Evolutionary conservation across 2,797 vertebrate genomes (phyloP).

Genomic region (Gallirallus australis): DNA sequence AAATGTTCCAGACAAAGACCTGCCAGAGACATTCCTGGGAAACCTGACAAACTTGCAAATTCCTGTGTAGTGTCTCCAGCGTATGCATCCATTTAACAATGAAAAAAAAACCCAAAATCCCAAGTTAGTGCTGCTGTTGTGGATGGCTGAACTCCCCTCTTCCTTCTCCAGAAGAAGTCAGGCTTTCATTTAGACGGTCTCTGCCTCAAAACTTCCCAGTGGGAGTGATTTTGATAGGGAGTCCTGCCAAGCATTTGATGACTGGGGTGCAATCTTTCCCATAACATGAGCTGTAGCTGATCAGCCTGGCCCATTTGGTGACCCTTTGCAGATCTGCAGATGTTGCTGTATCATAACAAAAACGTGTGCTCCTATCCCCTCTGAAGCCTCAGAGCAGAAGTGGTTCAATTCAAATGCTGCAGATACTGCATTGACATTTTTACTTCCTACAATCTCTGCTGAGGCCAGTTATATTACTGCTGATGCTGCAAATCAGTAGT

Average conservation of each 20-base stretch:
- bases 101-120: not conserved
- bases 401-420: not conserved
- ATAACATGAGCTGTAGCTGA: conserved; percentile 20
- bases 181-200: conserved; percentile 36
- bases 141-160: conserved; percentile 19
- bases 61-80: conserved; percentile 64
- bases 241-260: conserved; percentile 45
- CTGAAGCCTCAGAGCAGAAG: not conserved
- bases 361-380: not conserved
- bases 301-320: not conserved
- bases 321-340: conserved; percentile 41
- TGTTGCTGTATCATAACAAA: conserved; percentile 44
- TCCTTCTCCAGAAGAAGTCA: conserved; percentile 31
- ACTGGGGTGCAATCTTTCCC: conserved; percentile 35
- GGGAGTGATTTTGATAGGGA: conserved; percentile 38
- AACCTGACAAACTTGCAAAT: conserved; percentile 73
- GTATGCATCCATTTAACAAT: conserved; percentile 62
- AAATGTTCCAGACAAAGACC: conserved; percentile 73
- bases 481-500: not conserved
- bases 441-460: not conserved
- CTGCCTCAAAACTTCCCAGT: conserved; percentile 34
- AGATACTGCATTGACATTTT: not conserved
- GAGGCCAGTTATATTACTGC: not conserved
- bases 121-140: conserved; percentile 29
- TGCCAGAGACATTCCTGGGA: conserved; percentile 76